These are phyloP conservation scores for Anabas testudineus DNA, from an alignment of 2,797 vertebrate genomes.

Conservation along the genomic window DNA sequence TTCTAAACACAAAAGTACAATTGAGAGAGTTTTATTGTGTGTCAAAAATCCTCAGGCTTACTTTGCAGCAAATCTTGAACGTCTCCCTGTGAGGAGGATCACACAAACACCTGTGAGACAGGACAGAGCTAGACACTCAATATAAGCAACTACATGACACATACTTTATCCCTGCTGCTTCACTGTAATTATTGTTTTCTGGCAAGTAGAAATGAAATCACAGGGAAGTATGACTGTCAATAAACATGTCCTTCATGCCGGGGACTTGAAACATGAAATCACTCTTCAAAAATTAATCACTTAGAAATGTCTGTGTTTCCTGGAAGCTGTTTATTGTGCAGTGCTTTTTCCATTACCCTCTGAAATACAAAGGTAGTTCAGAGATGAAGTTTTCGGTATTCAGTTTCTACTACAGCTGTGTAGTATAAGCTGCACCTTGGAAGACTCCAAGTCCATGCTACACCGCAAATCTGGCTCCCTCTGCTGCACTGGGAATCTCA, in stretches of 20 bases:
- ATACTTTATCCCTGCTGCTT: constrained; percentile 43
- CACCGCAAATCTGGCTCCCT: constrained; percentile 70
- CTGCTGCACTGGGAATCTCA: constrained; percentile 46
- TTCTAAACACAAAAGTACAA: neutral
- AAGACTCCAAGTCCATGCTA: constrained; percentile 32
- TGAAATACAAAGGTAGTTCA: constrained; percentile 39
- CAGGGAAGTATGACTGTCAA: constrained; percentile 53
- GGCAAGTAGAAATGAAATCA: constrained; percentile 57
- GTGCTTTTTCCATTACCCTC: constrained; percentile 15
- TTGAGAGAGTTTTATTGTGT: neutral
- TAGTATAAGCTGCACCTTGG: constrained; percentile 21
- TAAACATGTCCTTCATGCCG: constrained; percentile 66
- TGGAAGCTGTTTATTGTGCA: constrained; percentile 22
- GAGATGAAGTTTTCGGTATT: constrained; percentile 47
- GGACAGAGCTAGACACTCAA: constrained; percentile 44
- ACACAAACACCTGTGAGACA: constrained; percentile 6
- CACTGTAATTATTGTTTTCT: constrained; percentile 71
- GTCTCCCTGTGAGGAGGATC: constrained; percentile 9
- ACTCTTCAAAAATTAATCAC: constrained; percentile 41
- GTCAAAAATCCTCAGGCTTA: constrained; percentile 1
- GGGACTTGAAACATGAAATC: constrained; percentile 42
- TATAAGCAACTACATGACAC: constrained; percentile 49
- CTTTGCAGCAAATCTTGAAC: constrained; percentile 22
- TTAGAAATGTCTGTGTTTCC: constrained; percentile 42
- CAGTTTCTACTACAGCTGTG: constrained; percentile 30